These are phyloP conservation scores for Zoroaster sp. DNA, from an alignment of 53 echinoderm and acorn worm species.

Conservation along the genomic window DNA sequence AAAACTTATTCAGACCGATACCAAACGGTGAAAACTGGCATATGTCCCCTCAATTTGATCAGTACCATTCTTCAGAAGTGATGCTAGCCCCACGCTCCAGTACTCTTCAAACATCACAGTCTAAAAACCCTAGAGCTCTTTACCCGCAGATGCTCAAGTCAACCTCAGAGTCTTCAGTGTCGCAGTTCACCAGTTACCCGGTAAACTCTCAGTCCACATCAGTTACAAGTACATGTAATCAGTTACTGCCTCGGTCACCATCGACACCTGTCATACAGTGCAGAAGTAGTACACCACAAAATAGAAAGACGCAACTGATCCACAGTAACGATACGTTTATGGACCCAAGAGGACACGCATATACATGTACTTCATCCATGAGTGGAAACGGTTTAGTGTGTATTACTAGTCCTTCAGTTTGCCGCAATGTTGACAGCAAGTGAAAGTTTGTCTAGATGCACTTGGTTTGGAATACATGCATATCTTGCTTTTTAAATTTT, in stretches of 20 bases:
- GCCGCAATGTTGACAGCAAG: not conserved
- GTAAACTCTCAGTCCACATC: constrained; percentile 9
- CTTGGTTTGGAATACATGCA: not conserved
- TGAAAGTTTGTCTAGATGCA: not conserved
- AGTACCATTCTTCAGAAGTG: not conserved
- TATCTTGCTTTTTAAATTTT: not conserved
- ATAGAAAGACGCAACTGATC: not conserved
- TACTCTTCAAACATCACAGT: not conserved
- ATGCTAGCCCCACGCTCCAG: not conserved
- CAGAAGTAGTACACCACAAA: not conserved
- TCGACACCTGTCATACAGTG: not conserved
- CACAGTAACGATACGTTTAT: not conserved
- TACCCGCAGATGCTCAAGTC: not conserved
- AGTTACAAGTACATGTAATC: not conserved
- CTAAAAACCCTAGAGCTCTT: not conserved
- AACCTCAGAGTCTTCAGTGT: not conserved
- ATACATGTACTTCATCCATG: not conserved
- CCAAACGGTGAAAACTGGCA: not conserved
- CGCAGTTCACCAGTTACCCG: not conserved
- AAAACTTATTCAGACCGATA: constrained; percentile 4
- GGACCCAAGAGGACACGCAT: not conserved
- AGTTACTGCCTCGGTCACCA: not conserved
- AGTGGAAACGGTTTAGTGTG: constrained; percentile 34
- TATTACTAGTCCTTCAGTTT: not conserved
- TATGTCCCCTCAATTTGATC: not conserved